Base-by-base conservation (phyloP, 2,113 vertebrate genomes). In the Thymallus thymallus region DNA sequence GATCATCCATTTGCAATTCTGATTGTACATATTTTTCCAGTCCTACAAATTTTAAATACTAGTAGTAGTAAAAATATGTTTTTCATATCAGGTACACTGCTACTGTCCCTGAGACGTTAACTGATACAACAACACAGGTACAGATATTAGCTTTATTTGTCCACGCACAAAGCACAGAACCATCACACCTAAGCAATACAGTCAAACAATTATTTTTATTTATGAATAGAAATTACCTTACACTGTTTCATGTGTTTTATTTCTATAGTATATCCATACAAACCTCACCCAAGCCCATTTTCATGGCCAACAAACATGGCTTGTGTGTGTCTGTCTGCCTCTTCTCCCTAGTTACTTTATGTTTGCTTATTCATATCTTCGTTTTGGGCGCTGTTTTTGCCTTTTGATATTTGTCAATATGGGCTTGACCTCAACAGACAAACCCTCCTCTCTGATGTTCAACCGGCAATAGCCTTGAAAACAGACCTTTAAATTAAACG, bases 401-500 rank as follows among this genome's bases (percentile, higher is more conserved):
- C 82, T 90, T 83, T 88, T 89, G 86, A 90, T 91, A 88, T 92
- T 91, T 89, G 89, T 89, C 87, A 90, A 90, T 88, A 90, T 80
- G 76, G 79, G 79, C 86, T 91, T 92, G 90, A 92, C 92, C 91
- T 90, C 82, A 80, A 75, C 6, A 74, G 87, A 82, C 75, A 75
- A 78, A 80, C 72, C 79, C 74, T 88, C 80, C 85, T 83, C 81
- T 91, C 81, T 90, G 90, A 90, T 88, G 90, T 80, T 69, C 78
- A 85, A 84, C 76, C 32, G 41, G 84, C 81, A 51, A 85, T 85
- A 86, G 88, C 90, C 91, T 91, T 93, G 88, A 92, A 92, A 91
- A 90, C 84, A 86, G 84, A 86, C 89, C 88, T 89, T 91, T 94
- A 90, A 91, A 92, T 92, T 90, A 93, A 90, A 91, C 80, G 82